These are phyloP conservation scores for Cosmia pyralina DNA, from an alignment of 2,888 invertebrate genomes.

Conservation along the genomic window DNA sequence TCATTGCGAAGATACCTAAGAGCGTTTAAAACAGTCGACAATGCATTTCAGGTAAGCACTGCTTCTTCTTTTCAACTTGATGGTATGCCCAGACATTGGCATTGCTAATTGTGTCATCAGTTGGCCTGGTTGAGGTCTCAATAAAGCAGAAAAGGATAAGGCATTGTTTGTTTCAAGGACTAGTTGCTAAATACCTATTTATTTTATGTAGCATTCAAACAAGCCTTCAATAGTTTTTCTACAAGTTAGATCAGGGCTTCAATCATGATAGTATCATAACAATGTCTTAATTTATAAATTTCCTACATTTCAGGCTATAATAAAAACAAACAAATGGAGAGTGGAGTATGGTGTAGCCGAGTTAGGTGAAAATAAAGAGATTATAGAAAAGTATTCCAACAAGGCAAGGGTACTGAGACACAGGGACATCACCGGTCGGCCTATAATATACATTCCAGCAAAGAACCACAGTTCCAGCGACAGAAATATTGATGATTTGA, in stretches of 20 bases:
- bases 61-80: not conserved
- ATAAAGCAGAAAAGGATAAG: not conserved
- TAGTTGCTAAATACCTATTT: not conserved
- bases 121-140: not conserved
- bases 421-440: conserved; percentile 93
- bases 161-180: not conserved
- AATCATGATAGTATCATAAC: not conserved
- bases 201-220: not conserved
- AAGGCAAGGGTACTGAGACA: conserved; percentile 93
- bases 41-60: conserved; percentile 92
- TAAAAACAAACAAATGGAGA: conserved; percentile 95
- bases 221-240: not conserved
- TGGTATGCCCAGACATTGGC: not conserved
- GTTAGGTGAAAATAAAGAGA: conserved; percentile 88
- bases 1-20: conserved; percentile 93
- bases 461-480: conserved; percentile 93
- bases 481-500: conserved; percentile 93
- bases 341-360: conserved; percentile 92
- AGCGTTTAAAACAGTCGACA: conserved; percentile 93
- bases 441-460: conserved; percentile 94
- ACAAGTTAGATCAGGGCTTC: not conserved
- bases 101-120: not conserved
- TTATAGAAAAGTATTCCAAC: conserved; percentile 90
- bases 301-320: conserved; percentile 90
- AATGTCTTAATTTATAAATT: not conserved